A percentile compares a stretch with the other conserved stretches of the same genome.
phyloP scores from a whole-genome alignment of 2,113 vertebrate genomes.

The Archocentrus centrarchus region DNA sequence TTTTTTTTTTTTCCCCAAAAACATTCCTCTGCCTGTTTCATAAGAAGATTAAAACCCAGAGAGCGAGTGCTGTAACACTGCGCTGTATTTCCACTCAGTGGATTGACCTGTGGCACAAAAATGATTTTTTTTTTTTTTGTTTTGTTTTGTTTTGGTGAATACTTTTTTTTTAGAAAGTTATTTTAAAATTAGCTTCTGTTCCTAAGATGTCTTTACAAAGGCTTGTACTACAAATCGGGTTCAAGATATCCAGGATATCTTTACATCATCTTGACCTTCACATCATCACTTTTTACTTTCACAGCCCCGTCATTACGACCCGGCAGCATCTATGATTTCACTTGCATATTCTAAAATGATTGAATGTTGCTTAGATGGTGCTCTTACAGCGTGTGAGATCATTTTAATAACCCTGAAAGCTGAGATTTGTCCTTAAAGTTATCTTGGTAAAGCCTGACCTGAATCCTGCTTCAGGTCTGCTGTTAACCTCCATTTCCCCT shows the following conservation, averaged over 20 bases:
- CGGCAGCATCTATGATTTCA: no score
- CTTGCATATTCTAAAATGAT: no score
- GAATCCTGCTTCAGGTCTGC: not conserved
- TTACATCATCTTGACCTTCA: no score
- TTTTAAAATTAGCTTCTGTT: not conserved
- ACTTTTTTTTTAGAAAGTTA: not conserved
- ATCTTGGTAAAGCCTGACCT: not conserved
- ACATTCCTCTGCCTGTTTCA: not conserved
- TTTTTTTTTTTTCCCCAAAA: not conserved
- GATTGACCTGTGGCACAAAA: not conserved
- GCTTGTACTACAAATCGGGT: not conserved
- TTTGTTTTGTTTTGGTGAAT: not conserved
- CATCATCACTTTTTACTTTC: no score
- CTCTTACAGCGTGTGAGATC: not conserved
- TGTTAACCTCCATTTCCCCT: not conserved
- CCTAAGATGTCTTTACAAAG: not conserved
- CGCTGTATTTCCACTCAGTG: not conserved
- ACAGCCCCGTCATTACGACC: no score
- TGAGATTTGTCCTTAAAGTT: not conserved
- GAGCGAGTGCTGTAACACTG: conserved; percentile 8
- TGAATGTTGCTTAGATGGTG: not conserved
- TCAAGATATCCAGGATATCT: not conserved
- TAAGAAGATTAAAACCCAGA: not conserved
- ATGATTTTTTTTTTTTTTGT: not conserved
- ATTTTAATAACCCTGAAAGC: no score